Base-by-base conservation (phyloP, 1,140 invertebrate genomes). In the Trachelipus rathkii region DNA sequence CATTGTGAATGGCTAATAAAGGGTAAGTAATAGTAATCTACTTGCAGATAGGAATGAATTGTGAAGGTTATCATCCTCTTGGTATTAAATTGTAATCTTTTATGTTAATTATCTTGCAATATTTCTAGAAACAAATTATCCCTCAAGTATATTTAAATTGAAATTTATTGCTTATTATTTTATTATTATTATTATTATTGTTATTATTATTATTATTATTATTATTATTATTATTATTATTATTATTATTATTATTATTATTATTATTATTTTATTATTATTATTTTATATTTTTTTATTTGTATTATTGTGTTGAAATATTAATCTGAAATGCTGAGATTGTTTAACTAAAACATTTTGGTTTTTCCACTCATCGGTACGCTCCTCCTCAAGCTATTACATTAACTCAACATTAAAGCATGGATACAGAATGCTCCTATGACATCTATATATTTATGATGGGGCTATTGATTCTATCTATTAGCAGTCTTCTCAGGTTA, bases 1-100 rank as follows among this genome's bases (percentile, higher is more conserved):
- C 93, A 96, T 83, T 97, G 95, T 85, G 94, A 97, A 89, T 97
- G 95, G 95, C 90, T 97, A 50, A 96, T 97, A 82, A 92, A 93
- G 89, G 90, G 91, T 92, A 60, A 4, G 50, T 19, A 60, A 60
- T 15, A 60, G 2, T 60, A 33, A 33, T 33, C 6, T 33, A 3
- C 2, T 3, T 33, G 33, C 33, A 33, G 33, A 33, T 33, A 33
- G 33, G 33, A 33, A 33, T 33, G 33, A 85, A 83, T 83, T 82
- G 60, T 33, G 10, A 72, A 72, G 21, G 6, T 46, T 46, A 50
- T 60, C n/a, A n/a, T n/a, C n/a, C n/a, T n/a, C n/a, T n/a, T n/a
- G n/a, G n/a, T n/a, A 45, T 79, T 74, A 69, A 10, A 15, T 68
- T 10, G n/a, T n/a, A n/a, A 23, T 71, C 23, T 70, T 71, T 71